Evolutionary conservation across 2,888 invertebrate genomes (phyloP).

Genomic region (Scaptomyza tumidula): DNA sequence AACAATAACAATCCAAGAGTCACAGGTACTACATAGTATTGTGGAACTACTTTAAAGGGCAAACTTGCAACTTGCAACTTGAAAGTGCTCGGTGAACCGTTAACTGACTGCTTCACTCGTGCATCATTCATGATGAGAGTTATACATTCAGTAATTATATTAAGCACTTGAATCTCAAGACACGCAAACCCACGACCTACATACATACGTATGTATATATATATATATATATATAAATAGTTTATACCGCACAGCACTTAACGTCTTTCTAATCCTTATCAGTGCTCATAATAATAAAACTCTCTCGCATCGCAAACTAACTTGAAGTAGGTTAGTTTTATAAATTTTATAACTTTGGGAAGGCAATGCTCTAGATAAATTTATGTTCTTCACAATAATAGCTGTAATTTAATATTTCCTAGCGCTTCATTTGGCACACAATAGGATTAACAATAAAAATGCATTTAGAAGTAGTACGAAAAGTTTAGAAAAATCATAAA

Average conservation of each 20-base stretch:
- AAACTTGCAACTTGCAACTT: slow-evolving; percentile 4
- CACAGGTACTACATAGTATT: too few relatives aligned
- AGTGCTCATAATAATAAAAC: neutral
- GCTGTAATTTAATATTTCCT: too few relatives aligned
- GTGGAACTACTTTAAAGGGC: slow-evolving; percentile 12
- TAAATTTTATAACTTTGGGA: neutral
- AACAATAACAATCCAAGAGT: too few relatives aligned
- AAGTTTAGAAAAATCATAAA: too few relatives aligned
- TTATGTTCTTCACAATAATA: neutral
- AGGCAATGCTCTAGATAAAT: neutral
- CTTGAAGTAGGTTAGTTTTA: neutral
- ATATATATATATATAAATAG: slow-evolving; percentile 8
- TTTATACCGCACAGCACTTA: slow-evolving; percentile 11
- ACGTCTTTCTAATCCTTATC: slow-evolving; percentile 19
- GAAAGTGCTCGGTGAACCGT: slow-evolving; percentile 52
- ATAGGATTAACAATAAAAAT: too few relatives aligned
- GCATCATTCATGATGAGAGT: slow-evolving; percentile 58
- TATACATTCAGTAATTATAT: slow-evolving; percentile 20
- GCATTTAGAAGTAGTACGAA: too few relatives aligned
- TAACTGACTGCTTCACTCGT: slow-evolving; percentile 47
- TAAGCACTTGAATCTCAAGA: slow-evolving; percentile 4
- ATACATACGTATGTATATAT: neutral
- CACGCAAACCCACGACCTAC: slow-evolving; percentile 40
- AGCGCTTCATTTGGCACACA: too few relatives aligned
- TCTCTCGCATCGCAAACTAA: neutral